Evolutionary conservation across 2,113 vertebrate genomes (phyloP).

Genomic region (Semnopithecus entellus): DNA sequence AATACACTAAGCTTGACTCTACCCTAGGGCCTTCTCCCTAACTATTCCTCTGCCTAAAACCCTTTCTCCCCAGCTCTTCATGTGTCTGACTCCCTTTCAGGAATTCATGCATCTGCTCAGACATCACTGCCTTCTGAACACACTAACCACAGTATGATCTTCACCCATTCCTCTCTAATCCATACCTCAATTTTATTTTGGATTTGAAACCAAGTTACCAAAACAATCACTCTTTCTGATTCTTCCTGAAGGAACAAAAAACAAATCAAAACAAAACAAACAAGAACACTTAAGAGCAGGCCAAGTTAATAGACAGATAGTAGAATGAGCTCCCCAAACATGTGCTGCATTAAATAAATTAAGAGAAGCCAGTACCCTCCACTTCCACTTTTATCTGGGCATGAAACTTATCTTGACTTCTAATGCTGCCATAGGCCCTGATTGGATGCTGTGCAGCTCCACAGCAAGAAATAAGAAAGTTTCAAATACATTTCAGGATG

Average conservation of each 20-base stretch:
- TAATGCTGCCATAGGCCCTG: rapidly evolving
- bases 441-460: neutral
- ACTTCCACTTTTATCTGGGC: neutral
- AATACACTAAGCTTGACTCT: neutral
- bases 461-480: neutral
- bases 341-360: neutral
- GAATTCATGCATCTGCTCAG: neutral
- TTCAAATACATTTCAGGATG: neutral
- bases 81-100: neutral
- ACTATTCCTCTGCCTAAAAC: neutral
- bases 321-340: neutral
- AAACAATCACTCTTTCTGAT: neutral
- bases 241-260: neutral
- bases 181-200: neutral
- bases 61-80: neutral
- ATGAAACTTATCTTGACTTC: neutral
- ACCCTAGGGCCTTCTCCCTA: neutral
- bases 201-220: neutral
- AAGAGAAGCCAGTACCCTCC: neutral
- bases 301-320: neutral
- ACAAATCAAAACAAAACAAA: neutral
- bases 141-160: neutral
- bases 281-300: neutral
- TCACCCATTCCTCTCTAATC: neutral
- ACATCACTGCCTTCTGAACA: neutral